These are phyloP conservation scores for Parazoanthus swiftii DNA, from an alignment of 92 coral and sea anemone species.

Conservation along the genomic window DNA sequence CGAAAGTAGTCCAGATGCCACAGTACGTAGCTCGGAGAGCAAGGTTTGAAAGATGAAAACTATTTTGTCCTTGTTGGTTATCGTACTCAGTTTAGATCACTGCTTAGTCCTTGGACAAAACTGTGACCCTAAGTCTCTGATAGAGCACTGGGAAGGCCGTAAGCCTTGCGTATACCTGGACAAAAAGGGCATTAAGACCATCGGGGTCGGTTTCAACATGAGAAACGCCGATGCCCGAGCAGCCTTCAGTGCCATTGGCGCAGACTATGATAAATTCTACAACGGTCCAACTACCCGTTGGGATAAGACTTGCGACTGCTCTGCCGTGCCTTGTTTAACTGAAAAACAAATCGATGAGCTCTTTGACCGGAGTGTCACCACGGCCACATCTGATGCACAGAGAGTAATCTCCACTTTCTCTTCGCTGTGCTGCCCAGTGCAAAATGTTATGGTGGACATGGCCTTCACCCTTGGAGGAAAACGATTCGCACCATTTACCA, in stretches of 20 bases:
- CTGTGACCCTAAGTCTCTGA: conserved; percentile 79
- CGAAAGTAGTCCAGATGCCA: background rate
- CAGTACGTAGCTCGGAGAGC: background rate
- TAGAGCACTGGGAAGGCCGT: conserved; percentile 65
- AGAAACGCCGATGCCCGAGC: conserved; percentile 55
- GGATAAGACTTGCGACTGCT: conserved; percentile 62
- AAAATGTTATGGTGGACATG: conserved; percentile 87
- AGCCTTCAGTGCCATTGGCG: conserved; percentile 65
- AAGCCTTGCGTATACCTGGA: conserved; percentile 84
- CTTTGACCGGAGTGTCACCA: conserved; percentile 56
- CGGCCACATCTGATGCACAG: conserved; percentile 71
- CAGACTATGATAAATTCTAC: conserved; percentile 74
- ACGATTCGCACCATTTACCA: conserved; percentile 60
- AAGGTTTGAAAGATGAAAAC: conserved; percentile 20
- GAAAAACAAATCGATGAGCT: conserved; percentile 65
- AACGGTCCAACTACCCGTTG: conserved; percentile 70
- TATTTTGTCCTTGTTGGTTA: background rate
- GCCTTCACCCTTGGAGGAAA: conserved; percentile 77
- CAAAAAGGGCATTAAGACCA: conserved; percentile 68
- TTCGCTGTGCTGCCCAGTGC: conserved; percentile 82
- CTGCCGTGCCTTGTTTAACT: conserved; percentile 70
- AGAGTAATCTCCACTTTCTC: conserved; percentile 62
- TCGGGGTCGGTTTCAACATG: conserved; percentile 86
- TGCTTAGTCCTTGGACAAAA: background rate
- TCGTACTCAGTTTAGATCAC: conserved; percentile 5